These are phyloP conservation scores for Rhineura floridana DNA, from an alignment of 2,113 vertebrate genomes.

Conservation along the genomic window DNA sequence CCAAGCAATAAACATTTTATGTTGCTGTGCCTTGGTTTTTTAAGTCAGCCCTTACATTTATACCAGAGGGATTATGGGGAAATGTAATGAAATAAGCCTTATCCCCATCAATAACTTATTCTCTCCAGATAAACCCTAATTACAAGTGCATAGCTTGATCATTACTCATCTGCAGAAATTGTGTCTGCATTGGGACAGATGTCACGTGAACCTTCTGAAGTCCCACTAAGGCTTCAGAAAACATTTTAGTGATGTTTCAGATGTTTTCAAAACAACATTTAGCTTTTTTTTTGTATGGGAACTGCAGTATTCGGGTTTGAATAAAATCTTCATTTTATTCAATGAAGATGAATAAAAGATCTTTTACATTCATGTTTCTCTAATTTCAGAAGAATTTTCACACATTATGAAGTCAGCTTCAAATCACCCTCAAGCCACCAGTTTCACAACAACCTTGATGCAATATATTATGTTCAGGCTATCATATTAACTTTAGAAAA, in stretches of 20 bases:
- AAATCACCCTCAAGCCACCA: neutral
- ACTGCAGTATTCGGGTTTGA: neutral
- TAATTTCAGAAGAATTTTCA: neutral
- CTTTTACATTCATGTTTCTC: neutral
- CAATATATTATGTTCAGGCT: neutral
- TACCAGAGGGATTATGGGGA: neutral
- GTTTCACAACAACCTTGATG: neutral
- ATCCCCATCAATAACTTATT: neutral
- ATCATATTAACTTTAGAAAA: neutral
- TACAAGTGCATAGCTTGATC: neutral
- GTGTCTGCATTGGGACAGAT: fast-evolving
- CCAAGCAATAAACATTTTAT: neutral
- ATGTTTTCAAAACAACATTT: constrained; percentile 1
- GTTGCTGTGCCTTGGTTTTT: neutral
- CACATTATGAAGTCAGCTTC: neutral
- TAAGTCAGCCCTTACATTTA: neutral
- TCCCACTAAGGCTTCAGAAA: neutral
- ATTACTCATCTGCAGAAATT: fast-evolving
- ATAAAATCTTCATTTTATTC: too few species aligned
- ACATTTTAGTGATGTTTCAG: neutral
- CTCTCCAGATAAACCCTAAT: neutral
- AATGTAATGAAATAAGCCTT: neutral
- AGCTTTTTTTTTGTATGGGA: neutral
- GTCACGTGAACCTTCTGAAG: fast-evolving
- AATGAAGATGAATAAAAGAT: neutral